These are phyloP conservation scores for Apodemia duryi DNA, from an alignment of 2,888 invertebrate genomes.

Conservation along the genomic window DNA sequence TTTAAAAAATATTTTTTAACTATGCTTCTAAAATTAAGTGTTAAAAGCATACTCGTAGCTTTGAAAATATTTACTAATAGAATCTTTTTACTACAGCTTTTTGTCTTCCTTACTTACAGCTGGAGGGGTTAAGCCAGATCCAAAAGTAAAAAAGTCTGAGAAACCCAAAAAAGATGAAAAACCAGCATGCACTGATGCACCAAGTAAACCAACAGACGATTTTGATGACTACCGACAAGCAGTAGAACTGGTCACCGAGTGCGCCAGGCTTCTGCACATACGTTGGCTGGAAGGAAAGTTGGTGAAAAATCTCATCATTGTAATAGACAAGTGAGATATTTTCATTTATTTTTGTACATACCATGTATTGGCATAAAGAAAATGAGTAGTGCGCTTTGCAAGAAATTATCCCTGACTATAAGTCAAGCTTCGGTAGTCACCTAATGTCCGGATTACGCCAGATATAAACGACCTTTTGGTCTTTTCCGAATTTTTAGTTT, in stretches of 20 bases:
- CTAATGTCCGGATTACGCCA: too few relatives aligned
- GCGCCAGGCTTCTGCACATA: slow-evolving; percentile 51
- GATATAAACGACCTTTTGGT: too few relatives aligned
- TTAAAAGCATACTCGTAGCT: too few relatives aligned
- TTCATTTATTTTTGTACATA: neutral
- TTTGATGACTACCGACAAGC: slow-evolving; percentile 50
- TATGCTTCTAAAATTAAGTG: too few relatives aligned
- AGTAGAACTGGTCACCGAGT: slow-evolving; percentile 50
- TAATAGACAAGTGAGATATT: slow-evolving; percentile 47
- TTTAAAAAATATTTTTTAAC: too few relatives aligned
- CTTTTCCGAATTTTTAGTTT: too few relatives aligned
- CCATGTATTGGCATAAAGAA: too few relatives aligned
- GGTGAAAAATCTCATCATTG: slow-evolving; percentile 46
- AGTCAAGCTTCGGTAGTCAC: too few relatives aligned
- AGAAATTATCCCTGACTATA: too few relatives aligned
- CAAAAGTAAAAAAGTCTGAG: slow-evolving; percentile 35
- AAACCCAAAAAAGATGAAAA: slow-evolving; percentile 43
- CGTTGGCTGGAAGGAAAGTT: slow-evolving; percentile 59
- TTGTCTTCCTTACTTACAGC: neutral
- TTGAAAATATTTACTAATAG: too few relatives aligned
- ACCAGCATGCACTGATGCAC: slow-evolving; percentile 30
- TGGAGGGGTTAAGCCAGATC: slow-evolving; percentile 29
- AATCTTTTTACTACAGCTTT: too few relatives aligned
- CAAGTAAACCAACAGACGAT: slow-evolving; percentile 39
- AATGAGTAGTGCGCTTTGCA: too few relatives aligned